A percentile compares a stretch with the other conserved stretches of the same genome.
Conservation (phyloP, 2,888 invertebrate genomes). For the Icerya purchasi region DNA sequence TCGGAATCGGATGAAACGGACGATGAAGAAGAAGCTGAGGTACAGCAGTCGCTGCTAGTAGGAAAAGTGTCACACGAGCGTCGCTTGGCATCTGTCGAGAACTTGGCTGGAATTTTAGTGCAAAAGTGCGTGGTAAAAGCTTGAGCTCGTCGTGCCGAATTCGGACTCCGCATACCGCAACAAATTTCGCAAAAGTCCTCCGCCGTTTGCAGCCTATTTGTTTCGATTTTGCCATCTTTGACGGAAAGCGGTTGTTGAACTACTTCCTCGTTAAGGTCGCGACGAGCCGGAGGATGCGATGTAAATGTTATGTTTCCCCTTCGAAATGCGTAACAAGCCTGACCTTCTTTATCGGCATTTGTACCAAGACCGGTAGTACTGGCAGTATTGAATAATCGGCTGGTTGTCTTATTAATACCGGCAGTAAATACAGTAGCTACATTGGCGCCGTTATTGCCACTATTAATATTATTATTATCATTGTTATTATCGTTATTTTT, state of each 20-base stretch:
- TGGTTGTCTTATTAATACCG: no score
- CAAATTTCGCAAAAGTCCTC: conserved; percentile 17
- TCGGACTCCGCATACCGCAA: conserved; percentile 18
- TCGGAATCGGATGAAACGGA: no score
- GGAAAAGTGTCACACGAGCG: no score
- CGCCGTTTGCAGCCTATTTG: conserved; percentile 3
- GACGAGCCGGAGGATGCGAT: conserved; percentile 21
- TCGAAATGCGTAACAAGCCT: conserved; percentile 27
- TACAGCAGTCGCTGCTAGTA: no score
- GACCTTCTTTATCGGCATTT: conserved; percentile 2
- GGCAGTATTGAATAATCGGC: no score
- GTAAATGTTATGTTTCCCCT: conserved; percentile 33
- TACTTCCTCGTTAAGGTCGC: no score
- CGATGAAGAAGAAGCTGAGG: conserved; percentile 11
- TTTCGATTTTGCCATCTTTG: no score
- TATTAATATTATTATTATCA: neutral
- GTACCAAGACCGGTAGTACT: no score
- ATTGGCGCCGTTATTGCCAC: neutral
- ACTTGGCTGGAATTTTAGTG: conserved; percentile 21
- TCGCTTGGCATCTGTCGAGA: no score
- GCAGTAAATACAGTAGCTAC: no score
- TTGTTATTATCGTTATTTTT: neutral
- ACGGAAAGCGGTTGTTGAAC: no score
- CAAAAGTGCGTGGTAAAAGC: conserved; percentile 26
- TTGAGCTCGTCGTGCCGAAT: conserved; percentile 19